Conservation (phyloP, 2,888 invertebrate species). For the Morpho helenor region DNA sequence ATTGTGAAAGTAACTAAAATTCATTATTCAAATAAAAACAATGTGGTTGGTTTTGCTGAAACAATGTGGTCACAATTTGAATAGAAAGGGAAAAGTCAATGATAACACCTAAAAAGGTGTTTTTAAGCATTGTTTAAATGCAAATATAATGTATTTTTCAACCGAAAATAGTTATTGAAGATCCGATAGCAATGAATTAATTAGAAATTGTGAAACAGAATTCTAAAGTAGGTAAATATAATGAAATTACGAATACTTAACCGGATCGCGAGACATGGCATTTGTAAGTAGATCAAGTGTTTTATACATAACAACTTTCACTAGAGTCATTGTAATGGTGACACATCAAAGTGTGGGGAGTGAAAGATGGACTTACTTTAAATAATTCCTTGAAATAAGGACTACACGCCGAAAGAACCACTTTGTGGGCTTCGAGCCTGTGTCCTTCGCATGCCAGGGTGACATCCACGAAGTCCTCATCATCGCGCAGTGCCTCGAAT, state of each 20-base stretch:
- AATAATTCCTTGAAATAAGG: slow-evolving; percentile 93
- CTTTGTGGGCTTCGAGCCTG: slow-evolving; percentile 91
- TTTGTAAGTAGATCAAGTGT: slow-evolving; percentile 80
- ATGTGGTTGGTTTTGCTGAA: not conserved
- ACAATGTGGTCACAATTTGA: slow-evolving; percentile 12
- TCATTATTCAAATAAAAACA: slow-evolving; percentile 1
- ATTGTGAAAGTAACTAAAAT: slow-evolving; percentile 1
- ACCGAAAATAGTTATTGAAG: slow-evolving; percentile 29
- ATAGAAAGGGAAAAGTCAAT: slow-evolving; percentile 8
- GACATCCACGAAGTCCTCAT: slow-evolving; percentile 93
- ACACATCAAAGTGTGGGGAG: slow-evolving; percentile 79
- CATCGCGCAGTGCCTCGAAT: slow-evolving; percentile 90
- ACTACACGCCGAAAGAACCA: slow-evolving; percentile 91
- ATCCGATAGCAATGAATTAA: slow-evolving; percentile 67
- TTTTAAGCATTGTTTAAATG: slow-evolving; percentile 14
- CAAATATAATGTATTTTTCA: slow-evolving; percentile 22
- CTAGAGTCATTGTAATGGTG: slow-evolving; percentile 79
- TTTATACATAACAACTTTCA: slow-evolving; percentile 80
- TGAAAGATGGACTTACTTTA: slow-evolving; percentile 84
- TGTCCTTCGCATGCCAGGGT: slow-evolving; percentile 92
- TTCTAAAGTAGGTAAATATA: slow-evolving; percentile 76
- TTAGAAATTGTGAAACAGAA: slow-evolving; percentile 78
- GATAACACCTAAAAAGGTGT: slow-evolving; percentile 15
- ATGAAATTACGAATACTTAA: slow-evolving; percentile 79
- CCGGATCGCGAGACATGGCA: slow-evolving; percentile 79